Evolutionary conservation across 2,888 invertebrate species (phyloP), one percentile per base, ranked within the genome.

Genomic region (Nysson spinosus): DNA sequence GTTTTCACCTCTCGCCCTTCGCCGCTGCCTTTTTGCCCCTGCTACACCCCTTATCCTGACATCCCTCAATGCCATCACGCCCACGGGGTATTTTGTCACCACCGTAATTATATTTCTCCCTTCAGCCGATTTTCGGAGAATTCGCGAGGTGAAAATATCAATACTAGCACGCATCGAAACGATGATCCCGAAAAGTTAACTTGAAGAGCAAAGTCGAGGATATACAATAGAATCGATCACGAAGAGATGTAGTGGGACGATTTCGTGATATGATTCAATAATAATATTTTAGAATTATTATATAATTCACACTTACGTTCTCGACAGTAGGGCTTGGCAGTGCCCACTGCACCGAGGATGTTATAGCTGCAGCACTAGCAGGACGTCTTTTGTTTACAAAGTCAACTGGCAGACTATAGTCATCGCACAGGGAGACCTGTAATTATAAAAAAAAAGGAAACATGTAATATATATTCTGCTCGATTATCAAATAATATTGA

Each of bases 361-460:
- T 80, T 28, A 71, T 89, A 83, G 89, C 88, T 43, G 88, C 90
- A 79, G 90, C 90, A 84, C 91, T 87, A 89, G 92, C 88, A 88
- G 93, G 87, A 88, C 93, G 86, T 90, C 90, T 90, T 85, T 91
- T 94, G 66, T 90, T 89, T 73, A 95, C 92, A 87, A 94, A 94
- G 88, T 95, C 95, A 78, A 95, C 93, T 46, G 95, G 95, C 79
- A 95, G 90, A 88, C 94, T 94, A 89, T 95, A 95, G 88, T 95
- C 95, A 84, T 95, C 95, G 88, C 95, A 95, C 79, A 95, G 90
- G 71, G 94, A 93, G 83, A 95, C 93, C 95, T 95, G 91, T 2
- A 92, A 9, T n/a, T n/a, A n/a, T n/a, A n/a, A 28, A 51, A 57
- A n/a, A 4, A 39, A 26, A 42, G 49, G 24, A 6, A 9, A 14